phyloP scores from a whole-genome alignment of 2,113 vertebrate genomes.

The Litocranius walleri region DNA sequence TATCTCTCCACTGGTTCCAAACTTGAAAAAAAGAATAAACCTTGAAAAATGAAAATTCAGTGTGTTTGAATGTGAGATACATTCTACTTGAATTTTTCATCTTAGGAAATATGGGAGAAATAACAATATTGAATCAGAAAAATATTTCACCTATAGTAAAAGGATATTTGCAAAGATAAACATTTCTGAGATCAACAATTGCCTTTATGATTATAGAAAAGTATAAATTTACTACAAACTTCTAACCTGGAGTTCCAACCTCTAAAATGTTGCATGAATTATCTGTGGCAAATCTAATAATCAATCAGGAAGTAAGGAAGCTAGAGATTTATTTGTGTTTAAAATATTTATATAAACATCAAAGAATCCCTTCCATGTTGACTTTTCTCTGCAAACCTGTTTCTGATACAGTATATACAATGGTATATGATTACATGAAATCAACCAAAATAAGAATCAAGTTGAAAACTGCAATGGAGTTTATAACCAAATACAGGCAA shows the following conservation, averaged over 20 bases:
- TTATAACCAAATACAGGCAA: neutral
- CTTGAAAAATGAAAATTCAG: neutral
- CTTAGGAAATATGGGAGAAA: neutral
- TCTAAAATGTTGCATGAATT: slow-evolving; percentile 19
- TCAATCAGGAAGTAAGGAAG: slow-evolving; percentile 10
- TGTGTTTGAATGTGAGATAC: neutral
- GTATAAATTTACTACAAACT: neutral
- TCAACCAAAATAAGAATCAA: neutral
- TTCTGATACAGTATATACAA: neutral
- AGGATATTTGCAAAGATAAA: neutral
- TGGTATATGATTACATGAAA: neutral
- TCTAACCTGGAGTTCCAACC: neutral
- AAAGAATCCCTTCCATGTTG: neutral
- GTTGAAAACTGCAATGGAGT: neutral
- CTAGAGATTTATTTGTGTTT: neutral
- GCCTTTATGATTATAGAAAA: neutral
- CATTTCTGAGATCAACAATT: slow-evolving; percentile 13
- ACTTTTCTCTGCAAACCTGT: slow-evolving; percentile 4
- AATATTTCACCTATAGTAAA: neutral
- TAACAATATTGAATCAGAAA: slow-evolving; percentile 12
- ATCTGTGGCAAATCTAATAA: slow-evolving; percentile 19
- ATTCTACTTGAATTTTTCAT: neutral
- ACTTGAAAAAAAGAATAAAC: neutral
- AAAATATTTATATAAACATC: neutral
- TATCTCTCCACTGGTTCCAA: neutral